Conservation (phyloP, 2,113 vertebrate genomes). For the Lophotis ruficrista region DNA sequence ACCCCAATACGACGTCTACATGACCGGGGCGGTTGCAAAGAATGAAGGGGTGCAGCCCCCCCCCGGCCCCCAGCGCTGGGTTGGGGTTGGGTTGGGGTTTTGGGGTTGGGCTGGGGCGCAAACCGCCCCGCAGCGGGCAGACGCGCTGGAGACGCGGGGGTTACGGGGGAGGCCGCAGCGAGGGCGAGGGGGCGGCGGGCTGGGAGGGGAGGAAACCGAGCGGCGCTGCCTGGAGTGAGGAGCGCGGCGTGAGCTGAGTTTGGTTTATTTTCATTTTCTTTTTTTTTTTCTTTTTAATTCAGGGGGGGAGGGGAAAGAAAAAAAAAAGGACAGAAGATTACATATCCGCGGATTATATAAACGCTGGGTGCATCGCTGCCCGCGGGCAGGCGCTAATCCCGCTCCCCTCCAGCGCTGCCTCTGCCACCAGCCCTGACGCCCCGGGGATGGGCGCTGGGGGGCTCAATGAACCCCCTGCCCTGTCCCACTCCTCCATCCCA, state of each 20-base stretch:
- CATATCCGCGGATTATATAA: background rate
- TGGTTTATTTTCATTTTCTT: background rate
- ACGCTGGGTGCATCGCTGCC: background rate
- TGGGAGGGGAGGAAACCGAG: slow-evolving; percentile 43
- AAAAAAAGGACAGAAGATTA: background rate
- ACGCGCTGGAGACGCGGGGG: slow-evolving; percentile 87
- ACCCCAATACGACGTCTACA: background rate
- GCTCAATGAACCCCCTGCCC: background rate
- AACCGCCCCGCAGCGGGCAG: slow-evolving; percentile 69
- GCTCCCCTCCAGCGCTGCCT: background rate
- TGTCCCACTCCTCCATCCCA: background rate
- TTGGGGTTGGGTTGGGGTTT: background rate
- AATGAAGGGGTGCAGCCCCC: background rate
- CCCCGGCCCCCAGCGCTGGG: slow-evolving; percentile 39
- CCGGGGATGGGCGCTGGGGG: background rate
- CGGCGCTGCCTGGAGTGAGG: slow-evolving; percentile 59
- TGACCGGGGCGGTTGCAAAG: background rate
- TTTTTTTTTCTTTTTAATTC: background rate
- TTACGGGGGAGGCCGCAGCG: slow-evolving; percentile 84
- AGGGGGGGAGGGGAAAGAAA: accelerated
- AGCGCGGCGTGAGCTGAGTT: slow-evolving; percentile 30
- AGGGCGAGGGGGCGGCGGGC: slow-evolving; percentile 49
- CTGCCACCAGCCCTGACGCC: background rate
- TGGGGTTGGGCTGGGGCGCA: slow-evolving; percentile 1
- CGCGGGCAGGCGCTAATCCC: background rate